A percentile compares a stretch with the other conserved stretches of the same genome.
These are phyloP conservation scores for Spilogale gracilis DNA, from an alignment of 2,113 vertebrate genomes.

Conservation along the genomic window DNA sequence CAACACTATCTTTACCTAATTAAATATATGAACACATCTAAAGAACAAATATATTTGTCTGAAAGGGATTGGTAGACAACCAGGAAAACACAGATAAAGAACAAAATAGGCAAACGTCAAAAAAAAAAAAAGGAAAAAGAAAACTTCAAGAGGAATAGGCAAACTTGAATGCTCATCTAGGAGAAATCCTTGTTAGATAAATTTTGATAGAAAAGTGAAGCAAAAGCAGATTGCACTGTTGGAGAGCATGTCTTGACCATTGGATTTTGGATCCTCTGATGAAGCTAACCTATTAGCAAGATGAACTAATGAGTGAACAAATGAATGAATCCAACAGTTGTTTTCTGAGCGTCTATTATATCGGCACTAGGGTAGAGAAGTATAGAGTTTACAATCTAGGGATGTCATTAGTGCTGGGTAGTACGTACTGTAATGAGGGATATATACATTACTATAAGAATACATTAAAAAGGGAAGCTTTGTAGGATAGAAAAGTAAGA, in stretches of 20 bases:
- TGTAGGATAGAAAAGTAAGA: neutral
- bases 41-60: neutral
- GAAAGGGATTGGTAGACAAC: neutral
- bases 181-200: neutral
- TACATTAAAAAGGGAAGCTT: neutral
- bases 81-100: neutral
- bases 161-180: neutral
- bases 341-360: neutral
- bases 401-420: neutral
- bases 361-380: neutral
- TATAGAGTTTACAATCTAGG: neutral
- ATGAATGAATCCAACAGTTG: neutral
- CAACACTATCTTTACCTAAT: neutral
- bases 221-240: neutral
- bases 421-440: neutral
- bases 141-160: neutral
- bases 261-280: neutral
- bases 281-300: neutral
- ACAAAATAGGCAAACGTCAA: neutral
- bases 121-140: neutral
- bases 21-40: neutral
- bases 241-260: neutral
- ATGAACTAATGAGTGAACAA: neutral
- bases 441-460: neutral
- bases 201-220: neutral